Evolutionary conservation across 2,113 vertebrate genomes (phyloP).

Genomic region (Mus musculus): DNA sequence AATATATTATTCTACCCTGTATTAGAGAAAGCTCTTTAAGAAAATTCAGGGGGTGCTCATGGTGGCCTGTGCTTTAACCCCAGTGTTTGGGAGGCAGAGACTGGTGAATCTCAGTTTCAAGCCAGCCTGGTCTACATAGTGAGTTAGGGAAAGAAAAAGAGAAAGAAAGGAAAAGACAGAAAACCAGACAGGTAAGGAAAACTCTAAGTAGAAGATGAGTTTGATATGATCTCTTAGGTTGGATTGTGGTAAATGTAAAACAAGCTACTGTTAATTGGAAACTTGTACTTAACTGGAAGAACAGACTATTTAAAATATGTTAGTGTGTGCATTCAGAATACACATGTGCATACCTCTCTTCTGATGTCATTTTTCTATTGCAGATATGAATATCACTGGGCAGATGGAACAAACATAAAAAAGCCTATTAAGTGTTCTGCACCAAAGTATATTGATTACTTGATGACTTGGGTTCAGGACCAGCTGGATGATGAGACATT

Average conservation of each 20-base stretch:
- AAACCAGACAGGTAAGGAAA: background rate
- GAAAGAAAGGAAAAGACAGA: background rate
- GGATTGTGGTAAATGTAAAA: conserved; percentile 45
- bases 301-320: conserved; percentile 51
- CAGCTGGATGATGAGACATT: conserved; percentile 91
- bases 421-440: conserved; percentile 94
- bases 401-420: conserved; percentile 94
- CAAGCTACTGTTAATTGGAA: conserved; percentile 11
- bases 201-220: background rate
- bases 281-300: conserved; percentile 42
- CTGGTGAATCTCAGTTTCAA: background rate
- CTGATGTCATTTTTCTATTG: conserved; percentile 62
- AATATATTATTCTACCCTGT: background rate
- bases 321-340: conserved; percentile 11
- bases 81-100: background rate
- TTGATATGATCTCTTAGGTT: conserved; percentile 39
- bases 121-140: background rate
- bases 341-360: background rate
- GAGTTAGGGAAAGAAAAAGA: background rate
- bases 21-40: background rate
- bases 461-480: conserved; percentile 93
- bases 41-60: background rate
- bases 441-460: conserved; percentile 93
- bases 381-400: conserved; percentile 95
- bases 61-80: background rate